phyloP scores from a whole-genome alignment of 53 echinoderm and acorn worm species.

The Temnopleurus reevesii region DNA sequence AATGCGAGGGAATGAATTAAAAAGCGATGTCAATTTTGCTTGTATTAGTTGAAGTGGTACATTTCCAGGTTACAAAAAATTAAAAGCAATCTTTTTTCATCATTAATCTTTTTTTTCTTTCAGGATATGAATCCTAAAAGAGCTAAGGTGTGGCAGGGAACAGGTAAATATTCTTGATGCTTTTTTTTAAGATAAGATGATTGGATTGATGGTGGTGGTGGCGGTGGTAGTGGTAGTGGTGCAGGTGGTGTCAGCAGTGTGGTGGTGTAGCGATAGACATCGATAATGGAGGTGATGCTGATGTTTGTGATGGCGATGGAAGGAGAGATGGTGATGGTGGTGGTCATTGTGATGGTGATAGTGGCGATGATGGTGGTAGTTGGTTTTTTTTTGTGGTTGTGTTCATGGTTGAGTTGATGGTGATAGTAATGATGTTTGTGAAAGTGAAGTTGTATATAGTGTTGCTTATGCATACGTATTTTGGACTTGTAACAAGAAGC shows the following conservation, averaged over 20 bases:
- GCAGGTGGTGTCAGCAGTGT: too few relatives aligned
- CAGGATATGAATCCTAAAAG: conserved; percentile 94
- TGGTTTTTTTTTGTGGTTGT: too few relatives aligned
- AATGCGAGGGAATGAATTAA: too few relatives aligned
- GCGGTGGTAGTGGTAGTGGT: background rate
- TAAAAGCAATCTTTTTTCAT: too few relatives aligned
- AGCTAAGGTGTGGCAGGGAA: conserved; percentile 98
- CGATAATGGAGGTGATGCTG: background rate
- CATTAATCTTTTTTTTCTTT: conserved; percentile 37
- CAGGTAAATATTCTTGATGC: conserved; percentile 57
- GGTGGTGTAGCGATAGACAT: too few relatives aligned
- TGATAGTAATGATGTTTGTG: background rate
- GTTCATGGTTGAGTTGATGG: background rate
- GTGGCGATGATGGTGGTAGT: background rate
- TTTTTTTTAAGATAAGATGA: background rate
- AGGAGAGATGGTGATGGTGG: background rate
- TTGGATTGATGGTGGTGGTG: background rate
- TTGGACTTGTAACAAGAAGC: too few relatives aligned
- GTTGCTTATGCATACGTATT: background rate
- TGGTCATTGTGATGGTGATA: background rate
- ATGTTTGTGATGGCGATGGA: background rate
- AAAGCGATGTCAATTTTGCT: too few relatives aligned
- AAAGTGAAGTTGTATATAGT: too few relatives aligned
- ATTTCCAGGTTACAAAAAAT: too few relatives aligned
- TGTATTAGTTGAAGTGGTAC: too few relatives aligned